phyloP scores from a whole-genome alignment of 92 coral and sea anemone genomes.

The Phenganax marumi region DNA sequence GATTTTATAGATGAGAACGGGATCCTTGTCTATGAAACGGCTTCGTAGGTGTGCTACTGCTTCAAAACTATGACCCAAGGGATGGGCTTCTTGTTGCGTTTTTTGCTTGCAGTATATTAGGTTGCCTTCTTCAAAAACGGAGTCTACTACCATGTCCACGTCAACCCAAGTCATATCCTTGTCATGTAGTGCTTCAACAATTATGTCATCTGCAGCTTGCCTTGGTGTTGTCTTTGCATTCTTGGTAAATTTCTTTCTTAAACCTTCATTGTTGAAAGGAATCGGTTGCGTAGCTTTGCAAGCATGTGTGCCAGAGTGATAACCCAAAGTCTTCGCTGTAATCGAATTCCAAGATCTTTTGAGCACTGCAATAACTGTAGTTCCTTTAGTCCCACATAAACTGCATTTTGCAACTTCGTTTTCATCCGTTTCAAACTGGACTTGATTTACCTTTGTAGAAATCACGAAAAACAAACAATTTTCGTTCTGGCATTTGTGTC shows the following conservation, averaged over 20 bases:
- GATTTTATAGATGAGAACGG: slow-evolving; percentile 24
- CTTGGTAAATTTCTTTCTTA: not conserved
- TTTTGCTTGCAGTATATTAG: slow-evolving; percentile 22
- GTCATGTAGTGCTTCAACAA: slow-evolving; percentile 24
- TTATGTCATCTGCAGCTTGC: slow-evolving; percentile 38
- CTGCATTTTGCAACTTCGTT: not conserved
- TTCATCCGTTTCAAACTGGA: slow-evolving; percentile 4
- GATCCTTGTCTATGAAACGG: slow-evolving; percentile 9
- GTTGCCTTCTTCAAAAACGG: slow-evolving; percentile 12
- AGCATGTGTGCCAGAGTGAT: slow-evolving; percentile 31
- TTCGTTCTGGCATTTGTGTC: slow-evolving; percentile 45
- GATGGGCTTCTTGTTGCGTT: not conserved
- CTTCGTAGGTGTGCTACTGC: slow-evolving; percentile 21
- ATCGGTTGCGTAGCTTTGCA: slow-evolving; percentile 10
- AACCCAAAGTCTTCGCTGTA: slow-evolving; percentile 17
- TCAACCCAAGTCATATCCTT: slow-evolving; percentile 25
- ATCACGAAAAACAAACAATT: slow-evolving; percentile 55
- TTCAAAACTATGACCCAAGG: slow-evolving; percentile 39
- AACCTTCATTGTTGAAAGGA: slow-evolving; percentile 14
- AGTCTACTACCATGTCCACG: slow-evolving; percentile 20
- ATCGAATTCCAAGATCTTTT: slow-evolving; percentile 40
- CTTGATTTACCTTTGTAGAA: slow-evolving; percentile 25
- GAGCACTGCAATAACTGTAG: slow-evolving; percentile 24
- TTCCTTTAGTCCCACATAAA: slow-evolving; percentile 8
- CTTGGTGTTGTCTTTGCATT: slow-evolving; percentile 25